Base-by-base conservation (phyloP, 2,113 vertebrate genomes). In the Hypocryptadius cinnamomeus region DNA sequence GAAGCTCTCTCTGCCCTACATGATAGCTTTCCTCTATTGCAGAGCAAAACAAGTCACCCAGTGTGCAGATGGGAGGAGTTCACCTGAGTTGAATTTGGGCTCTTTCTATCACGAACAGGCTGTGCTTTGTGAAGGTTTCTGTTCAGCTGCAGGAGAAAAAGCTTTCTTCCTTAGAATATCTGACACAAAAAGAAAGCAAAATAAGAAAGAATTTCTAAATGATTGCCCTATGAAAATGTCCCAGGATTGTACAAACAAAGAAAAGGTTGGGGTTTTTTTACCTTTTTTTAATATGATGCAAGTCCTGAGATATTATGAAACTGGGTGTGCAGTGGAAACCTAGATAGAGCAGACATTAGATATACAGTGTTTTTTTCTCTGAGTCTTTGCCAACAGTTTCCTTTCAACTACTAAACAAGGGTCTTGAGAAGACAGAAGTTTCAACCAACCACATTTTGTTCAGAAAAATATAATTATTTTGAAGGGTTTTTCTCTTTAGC, bases 1-100 rank as follows among this genome's bases (percentile, higher is more conserved):
- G 89, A 60, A 76, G 74, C 11, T 91, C 79, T 25, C 66, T 13
- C 61, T 66, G 61, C 84, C 84, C 69, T 86, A 56, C 81, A 15
- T 6, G 66, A 69, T 5, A 42, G 48, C 66, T 79, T 92, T 82
- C 79, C 79, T 79, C 92, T 85, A 63, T 13, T 19, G 45, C 92
- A 42, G 45, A 83, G 87, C 45, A 77, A 82, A 91, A 96, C 90
- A 96, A 92, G 79, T 90, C 79, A 79, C 71, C 71, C 93, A 95
- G 92, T 92, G 96, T 95, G 93, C 37, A 15, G 31, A 45, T 11
- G 85, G 94, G 71, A 94, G 87, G 71, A 82, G 92, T 59, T 92
- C 90, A 94, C 94, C 90, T 94, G 90, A 82, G 66, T 3, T 54
- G 59, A 87, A 56, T 85, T 95, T 91, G 69, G 81, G 57, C 73